These are phyloP conservation scores for Platalea minor DNA, from an alignment of 2,797 vertebrate species.

Conservation along the genomic window DNA sequence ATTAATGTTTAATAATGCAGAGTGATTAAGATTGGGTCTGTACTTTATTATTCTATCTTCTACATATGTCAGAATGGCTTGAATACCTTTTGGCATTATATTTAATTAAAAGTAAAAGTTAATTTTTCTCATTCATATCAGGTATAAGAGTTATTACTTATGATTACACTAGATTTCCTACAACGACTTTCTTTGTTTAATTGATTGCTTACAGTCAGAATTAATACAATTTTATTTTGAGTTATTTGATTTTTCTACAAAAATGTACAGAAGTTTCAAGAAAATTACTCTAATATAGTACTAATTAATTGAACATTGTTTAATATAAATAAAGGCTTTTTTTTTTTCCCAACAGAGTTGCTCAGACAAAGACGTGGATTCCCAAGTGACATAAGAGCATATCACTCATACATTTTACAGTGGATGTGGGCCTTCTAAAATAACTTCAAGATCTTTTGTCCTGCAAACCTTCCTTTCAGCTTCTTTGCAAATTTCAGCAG, in stretches of 20 bases:
- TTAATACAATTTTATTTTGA: conserved; percentile 31
- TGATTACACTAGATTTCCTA: conserved; percentile 62
- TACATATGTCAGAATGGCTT: conserved; percentile 76
- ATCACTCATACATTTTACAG: background rate
- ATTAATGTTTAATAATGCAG: conserved; percentile 81
- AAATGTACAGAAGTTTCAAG: background rate
- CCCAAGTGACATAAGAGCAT: background rate
- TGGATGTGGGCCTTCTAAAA: background rate
- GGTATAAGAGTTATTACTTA: conserved; percentile 56
- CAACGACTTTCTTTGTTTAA: conserved; percentile 47
- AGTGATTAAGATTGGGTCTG: conserved; percentile 82
- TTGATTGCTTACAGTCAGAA: conserved; percentile 40
- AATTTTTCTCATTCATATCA: conserved; percentile 70
- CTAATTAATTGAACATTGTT: background rate
- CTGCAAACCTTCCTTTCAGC: background rate
- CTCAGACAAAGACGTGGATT: background rate
- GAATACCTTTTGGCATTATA: conserved; percentile 74
- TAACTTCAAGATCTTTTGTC: background rate
- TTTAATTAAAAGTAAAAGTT: conserved; percentile 78
- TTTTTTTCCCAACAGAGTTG: background rate
- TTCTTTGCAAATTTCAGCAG: background rate
- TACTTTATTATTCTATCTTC: conserved; percentile 84
- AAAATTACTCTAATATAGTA: background rate
- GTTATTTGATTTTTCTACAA: conserved; percentile 3
- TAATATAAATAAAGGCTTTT: background rate